Evolutionary conservation across 2,797 vertebrate genomes (phyloP), one percentile per base, ranked within the genome.

Genomic region (Lindbergichthys nudifrons): DNA sequence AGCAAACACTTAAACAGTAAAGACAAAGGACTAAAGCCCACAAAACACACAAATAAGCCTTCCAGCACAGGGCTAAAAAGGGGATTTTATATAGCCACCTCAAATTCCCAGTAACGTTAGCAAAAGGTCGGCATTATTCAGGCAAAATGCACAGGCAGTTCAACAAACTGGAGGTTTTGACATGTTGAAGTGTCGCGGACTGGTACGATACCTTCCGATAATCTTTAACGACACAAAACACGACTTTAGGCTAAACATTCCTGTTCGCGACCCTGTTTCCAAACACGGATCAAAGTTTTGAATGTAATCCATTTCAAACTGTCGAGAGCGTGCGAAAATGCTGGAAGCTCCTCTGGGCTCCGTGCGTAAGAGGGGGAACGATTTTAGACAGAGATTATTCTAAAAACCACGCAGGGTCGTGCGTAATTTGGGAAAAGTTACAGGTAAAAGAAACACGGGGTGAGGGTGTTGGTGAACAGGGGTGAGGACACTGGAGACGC

Each of bases 111-210:
- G 39, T 19, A 16, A 23, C 0, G 1, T 51, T 39, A 42, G 80
- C 80, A 90, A 87, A 91, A 77, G 80, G 83, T 80, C 26, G 15
- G n/a, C 45, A 65, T 39, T 65, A 65, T 32, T 65, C 64, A 61
- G 54, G 78, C 79, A 88, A 84, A 88, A 82, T 79, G 83, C 73
- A 51, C 51, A 66, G 67, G 59, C 58, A 65, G 23, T 61, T 56
- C 32, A 69, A 62, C 72, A 70, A 76, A 82, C 32, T 69, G 53
- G 15, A 59, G 30, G 21, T 47, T 52, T 39, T 23, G 48, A 45
- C 21, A 70, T 51, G 67, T 59, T 61, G 60, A 63, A 42, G 69
- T 42, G 39, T 69, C 53, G 26, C 72, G 1, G 59, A 39, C 75
- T 70, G 67, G 67, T 57, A 70, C 47, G 12, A 54, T 32, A 32